A percentile compares a stretch with the other conserved stretches of the same genome.
Conservation (phyloP, 1,140 invertebrate genomes). For the Zophobas morio region DNA sequence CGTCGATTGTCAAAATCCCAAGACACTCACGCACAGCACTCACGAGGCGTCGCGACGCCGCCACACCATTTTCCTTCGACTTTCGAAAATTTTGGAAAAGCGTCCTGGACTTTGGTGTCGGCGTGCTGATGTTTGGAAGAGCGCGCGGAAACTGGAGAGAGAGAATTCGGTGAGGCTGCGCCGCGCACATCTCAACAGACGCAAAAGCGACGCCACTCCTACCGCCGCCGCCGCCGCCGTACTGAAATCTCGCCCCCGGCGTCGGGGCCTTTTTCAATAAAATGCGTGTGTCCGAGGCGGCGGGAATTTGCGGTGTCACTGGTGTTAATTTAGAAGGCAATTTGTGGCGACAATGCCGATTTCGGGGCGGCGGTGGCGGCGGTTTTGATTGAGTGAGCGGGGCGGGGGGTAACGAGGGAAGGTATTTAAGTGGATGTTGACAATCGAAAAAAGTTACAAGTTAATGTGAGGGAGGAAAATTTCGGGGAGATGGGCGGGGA, state of each 20-base stretch:
- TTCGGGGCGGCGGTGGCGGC: not conserved
- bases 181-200: slow-evolving; percentile 54
- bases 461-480: too few species aligned
- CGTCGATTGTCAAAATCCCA: not conserved
- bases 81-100: slow-evolving; percentile 10
- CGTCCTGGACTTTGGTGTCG: not conserved
- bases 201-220: slow-evolving; percentile 57
- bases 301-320: not conserved
- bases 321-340: slow-evolving; percentile 18
- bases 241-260: slow-evolving; percentile 51
- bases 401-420: too few species aligned
- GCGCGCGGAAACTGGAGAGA: slow-evolving; percentile 58
- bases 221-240: slow-evolving; percentile 48
- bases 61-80: not conserved
- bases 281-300: slow-evolving; percentile 15
- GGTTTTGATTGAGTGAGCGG: not conserved
- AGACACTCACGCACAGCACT: slow-evolving; percentile 27
- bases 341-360: slow-evolving; percentile 5
- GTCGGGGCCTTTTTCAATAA: slow-evolving; percentile 50
- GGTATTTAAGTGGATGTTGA: too few species aligned
- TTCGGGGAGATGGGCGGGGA: too few species aligned
- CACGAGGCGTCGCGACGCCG: slow-evolving; percentile 4
- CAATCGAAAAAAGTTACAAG: too few species aligned
- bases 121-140: slow-evolving; percentile 56
- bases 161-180: slow-evolving; percentile 54